A percentile compares a stretch with the other conserved stretches of the same genome.
Conservation (phyloP, 2,797 vertebrate species). For the Apogon talboti region DNA sequence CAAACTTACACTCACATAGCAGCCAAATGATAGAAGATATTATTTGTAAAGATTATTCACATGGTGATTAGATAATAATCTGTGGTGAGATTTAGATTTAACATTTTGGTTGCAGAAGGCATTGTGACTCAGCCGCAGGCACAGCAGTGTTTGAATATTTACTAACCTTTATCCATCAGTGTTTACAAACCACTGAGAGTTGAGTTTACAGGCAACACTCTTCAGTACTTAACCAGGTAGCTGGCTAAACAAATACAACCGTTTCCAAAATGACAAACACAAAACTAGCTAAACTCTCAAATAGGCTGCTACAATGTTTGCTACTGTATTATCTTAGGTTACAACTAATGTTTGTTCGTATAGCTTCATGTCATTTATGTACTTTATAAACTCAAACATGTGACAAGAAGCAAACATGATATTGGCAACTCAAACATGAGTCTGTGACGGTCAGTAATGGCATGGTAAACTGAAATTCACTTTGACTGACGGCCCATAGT, state of each 20-base stretch:
- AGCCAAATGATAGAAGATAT: conserved; percentile 2
- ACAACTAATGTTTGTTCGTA: background rate
- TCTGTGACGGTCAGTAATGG: background rate
- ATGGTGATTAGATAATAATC: conserved; percentile 21
- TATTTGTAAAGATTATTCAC: conserved; percentile 39
- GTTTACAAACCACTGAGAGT: conserved; percentile 17
- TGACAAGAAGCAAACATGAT: background rate
- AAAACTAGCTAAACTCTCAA: conserved; percentile 18
- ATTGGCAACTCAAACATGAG: no score
- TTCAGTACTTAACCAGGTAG: conserved; percentile 43
- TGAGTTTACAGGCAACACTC: conserved; percentile 7
- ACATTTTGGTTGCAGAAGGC: conserved; percentile 25
- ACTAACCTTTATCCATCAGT: conserved; percentile 35
- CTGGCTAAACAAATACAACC: conserved; percentile 32
- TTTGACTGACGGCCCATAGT: no score
- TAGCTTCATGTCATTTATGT: background rate
- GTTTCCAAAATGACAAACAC: conserved; percentile 14
- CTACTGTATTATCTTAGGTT: conserved; percentile 2
- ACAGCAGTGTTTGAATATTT: conserved; percentile 30
- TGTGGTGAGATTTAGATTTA: conserved; percentile 14
- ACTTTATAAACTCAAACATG: background rate
- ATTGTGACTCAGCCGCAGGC: background rate
- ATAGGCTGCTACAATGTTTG: conserved; percentile 6
- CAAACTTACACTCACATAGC: conserved; percentile 8
- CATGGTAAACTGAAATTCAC: no score